Base-by-base conservation (phyloP, 2,888 invertebrate genomes). In the Synanthedon formicaeformis region DNA sequence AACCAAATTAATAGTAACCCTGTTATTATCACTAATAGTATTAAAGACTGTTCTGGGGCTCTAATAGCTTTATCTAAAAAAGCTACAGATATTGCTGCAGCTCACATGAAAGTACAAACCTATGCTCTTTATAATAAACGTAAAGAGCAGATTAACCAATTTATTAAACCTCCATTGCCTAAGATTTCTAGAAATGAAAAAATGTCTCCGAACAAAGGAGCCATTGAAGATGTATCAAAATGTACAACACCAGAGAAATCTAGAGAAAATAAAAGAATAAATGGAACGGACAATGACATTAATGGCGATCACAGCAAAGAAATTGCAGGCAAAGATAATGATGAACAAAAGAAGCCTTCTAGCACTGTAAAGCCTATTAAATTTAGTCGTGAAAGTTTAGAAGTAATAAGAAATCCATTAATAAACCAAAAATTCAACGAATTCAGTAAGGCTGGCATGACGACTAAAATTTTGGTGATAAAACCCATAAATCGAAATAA, bases 381-480 rank as follows among this genome's bases (percentile, higher is more conserved):
- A 69, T 78, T 85, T 50, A 69, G 78, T 11, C 73, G 79, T 48
- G 75, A 79, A 65, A 81, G 81, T 55, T 63, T 86, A 67, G 86
- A 85, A 56, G 67, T 84, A 18, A 80, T 85, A 27, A 83, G 81
- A 61, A 84, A 80, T 71, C 84, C 87, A 16, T 57, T 84, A 53
- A 78, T 86, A 12, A 86, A 81, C 62, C 81, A 81, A 65, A 84
- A 83, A 60, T 75, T 85, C 6, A 69, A 73, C 3, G 83, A 85
- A 50, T 81, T 87, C 48, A 71, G 73, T 50, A 86, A 84, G 69
- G 77, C 83, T 12, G 86, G 84, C 41, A 78, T 84, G 77, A 86
- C 82, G 70, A 85, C 86, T 3, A 86, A 87, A 71, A 83, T 87
- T 61, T 66, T 87, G 56, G 80, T 87, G 12, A 86, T 87, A 41